A percentile compares a stretch with the other conserved stretches of the same genome.
phyloP scores from a whole-genome alignment of 2,113 vertebrate species.

The Heterotis niloticus region DNA sequence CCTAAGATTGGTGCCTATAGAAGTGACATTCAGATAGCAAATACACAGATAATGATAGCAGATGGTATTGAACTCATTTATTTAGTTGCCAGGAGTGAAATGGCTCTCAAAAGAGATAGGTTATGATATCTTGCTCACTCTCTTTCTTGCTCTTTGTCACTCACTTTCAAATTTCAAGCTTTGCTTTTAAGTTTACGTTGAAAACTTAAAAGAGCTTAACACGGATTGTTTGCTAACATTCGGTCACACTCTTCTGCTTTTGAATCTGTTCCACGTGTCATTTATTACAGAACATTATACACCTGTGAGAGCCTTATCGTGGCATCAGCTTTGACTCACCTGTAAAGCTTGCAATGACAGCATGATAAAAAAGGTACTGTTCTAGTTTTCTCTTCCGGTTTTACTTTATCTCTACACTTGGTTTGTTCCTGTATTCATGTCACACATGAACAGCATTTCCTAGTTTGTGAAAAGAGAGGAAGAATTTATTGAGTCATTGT shows the following conservation, averaged over 20 bases:
- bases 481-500: neutral
- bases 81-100: too few relatives aligned
- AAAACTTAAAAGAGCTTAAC: neutral
- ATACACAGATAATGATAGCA: too few relatives aligned
- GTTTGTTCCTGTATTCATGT: slow-evolving; percentile 9
- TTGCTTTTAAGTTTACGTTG: neutral
- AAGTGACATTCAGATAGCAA: too few relatives aligned
- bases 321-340: slow-evolving; percentile 10
- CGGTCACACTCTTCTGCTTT: neutral
- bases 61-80: too few relatives aligned
- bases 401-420: slow-evolving; percentile 13
- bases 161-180: neutral
- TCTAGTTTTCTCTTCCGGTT: slow-evolving; percentile 5
- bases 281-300: neutral
- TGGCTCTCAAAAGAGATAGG: too few relatives aligned
- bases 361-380: neutral
- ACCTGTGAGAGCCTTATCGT: neutral
- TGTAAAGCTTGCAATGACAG: neutral
- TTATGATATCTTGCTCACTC: too few relatives aligned
- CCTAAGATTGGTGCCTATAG: too few relatives aligned
- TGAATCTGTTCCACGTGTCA: neutral
- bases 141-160: neutral
- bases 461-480: neutral
- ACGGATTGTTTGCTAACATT: neutral
- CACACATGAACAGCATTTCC: neutral